Evolutionary conservation across 2,113 vertebrate species (phyloP), one percentile per base, ranked within the genome.

Genomic region (Xenus cinereus): DNA sequence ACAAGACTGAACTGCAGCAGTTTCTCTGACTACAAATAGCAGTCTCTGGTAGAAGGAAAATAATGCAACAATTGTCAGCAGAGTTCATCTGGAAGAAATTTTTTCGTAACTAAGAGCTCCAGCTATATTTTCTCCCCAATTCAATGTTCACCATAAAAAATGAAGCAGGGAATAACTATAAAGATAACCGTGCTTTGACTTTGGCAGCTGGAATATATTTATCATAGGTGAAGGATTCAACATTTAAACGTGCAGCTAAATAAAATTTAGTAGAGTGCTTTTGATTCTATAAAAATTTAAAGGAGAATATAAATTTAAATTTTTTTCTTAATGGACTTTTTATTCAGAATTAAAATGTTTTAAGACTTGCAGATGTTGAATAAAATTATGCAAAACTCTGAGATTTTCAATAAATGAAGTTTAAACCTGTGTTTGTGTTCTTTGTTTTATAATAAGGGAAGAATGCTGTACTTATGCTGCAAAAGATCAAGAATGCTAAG

Each of bases 361-460:
- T 93, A 84, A 84, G 39, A 92, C 21, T 89, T 89, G 21, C 35
- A 81, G 41, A 72, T 91, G 45, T 89, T 96, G 53, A 89, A 63
- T 81, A 90, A 86, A 63, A 72, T 84, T 92, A 92, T 89, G 50
- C 86, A 94, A 90, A 92, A 75, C 33, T 50, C 28, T 56, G 12
- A 80, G 33, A 87, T 95, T 97, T 95, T 84, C 89, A 97, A 89
- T 96, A 97, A 97, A 97, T 68, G 21, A 84, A 74, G 16, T 81
- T 87, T 76, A 95, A 95, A 94, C 43, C 43, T 84, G 33, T 51
- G 24, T 74, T 85, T 75, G 43, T 57, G 20, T 46, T 45, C 48
- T 71, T 83, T 16, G 10, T 77, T 94, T 92, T 60, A 23, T 60
- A 71, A 30, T 15, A 6, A 76, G 92, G 28, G n/a, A 92, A 86